Evolutionary conservation across 1,140 invertebrate species (phyloP).

Genomic region (Planococcus citri): DNA sequence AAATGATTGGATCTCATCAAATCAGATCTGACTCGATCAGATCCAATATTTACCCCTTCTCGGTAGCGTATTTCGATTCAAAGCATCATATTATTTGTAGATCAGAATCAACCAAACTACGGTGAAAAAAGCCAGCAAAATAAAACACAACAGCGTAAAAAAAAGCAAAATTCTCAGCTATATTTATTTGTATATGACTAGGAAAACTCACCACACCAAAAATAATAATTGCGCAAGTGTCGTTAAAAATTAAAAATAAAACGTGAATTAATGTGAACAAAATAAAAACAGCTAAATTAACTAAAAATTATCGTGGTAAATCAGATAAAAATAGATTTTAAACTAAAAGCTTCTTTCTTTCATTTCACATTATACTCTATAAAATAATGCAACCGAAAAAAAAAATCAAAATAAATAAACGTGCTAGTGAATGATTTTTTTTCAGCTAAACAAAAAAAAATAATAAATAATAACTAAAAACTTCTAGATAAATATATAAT

Average conservation of each 20-base stretch:
- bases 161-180: constrained; percentile 12
- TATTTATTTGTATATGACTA: constrained; percentile 30
- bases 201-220: constrained; percentile 32
- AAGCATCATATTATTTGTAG: no score
- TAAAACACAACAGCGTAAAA: not conserved
- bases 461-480: no score
- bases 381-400: not conserved
- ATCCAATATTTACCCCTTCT: no score
- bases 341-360: constrained; percentile 20
- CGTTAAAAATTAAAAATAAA: not conserved
- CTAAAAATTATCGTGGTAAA: constrained; percentile 24
- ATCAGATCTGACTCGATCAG: no score
- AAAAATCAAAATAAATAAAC: not conserved
- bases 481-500: no score
- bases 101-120: no score
- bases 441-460: no score
- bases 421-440: not conserved
- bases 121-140: not conserved
- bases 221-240: constrained; percentile 23
- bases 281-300: constrained; percentile 23
- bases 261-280: constrained; percentile 18
- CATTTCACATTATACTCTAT: no score
- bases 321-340: constrained; percentile 26
- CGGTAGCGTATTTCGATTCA: no score
- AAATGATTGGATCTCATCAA: no score